Percentiles rank a stretch among this genome's conserved stretches.
phyloP scores from a whole-genome alignment of 37 sponge, comb jelly and placozoan genomes.

The Amphimedon queenslandica region DNA sequence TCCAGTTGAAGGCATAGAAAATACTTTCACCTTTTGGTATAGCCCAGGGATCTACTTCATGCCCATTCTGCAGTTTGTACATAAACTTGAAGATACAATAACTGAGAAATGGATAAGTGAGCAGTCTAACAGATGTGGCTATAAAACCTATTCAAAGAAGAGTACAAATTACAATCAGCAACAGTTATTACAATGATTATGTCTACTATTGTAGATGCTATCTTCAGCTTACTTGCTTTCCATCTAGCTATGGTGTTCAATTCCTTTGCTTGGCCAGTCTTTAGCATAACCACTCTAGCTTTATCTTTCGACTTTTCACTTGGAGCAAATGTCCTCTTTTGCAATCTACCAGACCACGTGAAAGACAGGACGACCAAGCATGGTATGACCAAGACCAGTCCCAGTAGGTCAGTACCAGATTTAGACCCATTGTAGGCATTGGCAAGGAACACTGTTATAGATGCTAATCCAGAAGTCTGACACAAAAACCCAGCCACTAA shows the following conservation, averaged over 20 bases:
- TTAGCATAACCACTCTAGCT: neutral
- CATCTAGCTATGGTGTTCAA: constrained; percentile 22
- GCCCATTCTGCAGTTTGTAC: constrained; percentile 1
- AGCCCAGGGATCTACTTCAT: constrained; percentile 40
- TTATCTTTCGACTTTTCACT: neutral
- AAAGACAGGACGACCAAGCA: neutral
- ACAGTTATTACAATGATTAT: neutral
- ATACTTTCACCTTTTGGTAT: neutral
- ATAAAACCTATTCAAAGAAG: constrained; percentile 52
- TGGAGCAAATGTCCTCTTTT: neutral
- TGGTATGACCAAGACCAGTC: neutral
- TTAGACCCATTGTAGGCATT: neutral
- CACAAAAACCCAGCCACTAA: neutral
- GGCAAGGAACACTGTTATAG: neutral
- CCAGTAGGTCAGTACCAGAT: neutral
- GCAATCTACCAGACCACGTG: constrained; percentile 1
- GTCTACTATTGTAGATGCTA: too few species aligned
- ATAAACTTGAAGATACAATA: constrained; percentile 33
- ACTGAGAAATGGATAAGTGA: constrained; percentile 46
- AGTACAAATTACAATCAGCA: neutral
- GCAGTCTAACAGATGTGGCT: constrained; percentile 36
- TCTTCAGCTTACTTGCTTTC: constrained; percentile 39
- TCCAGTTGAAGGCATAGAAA: constrained; percentile 16
- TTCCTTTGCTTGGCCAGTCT: neutral
- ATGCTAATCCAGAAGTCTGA: neutral